Conservation (phyloP, 2,113 vertebrate species). For the Elgaria multicarinata region DNA sequence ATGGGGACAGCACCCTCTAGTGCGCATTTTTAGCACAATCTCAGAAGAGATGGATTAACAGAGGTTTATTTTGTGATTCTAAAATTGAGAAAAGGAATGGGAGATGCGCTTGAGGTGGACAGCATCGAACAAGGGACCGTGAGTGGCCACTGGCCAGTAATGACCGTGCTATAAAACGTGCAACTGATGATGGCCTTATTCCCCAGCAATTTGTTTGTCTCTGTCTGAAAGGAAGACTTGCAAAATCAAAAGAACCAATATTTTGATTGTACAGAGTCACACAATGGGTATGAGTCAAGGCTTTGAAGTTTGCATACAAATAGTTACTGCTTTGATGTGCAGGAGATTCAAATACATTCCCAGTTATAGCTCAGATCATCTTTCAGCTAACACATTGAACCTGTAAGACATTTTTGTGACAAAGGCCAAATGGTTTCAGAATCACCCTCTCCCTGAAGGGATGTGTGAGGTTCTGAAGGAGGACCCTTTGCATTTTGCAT, state of each 20-base stretch:
- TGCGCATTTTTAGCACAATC: too few relatives aligned
- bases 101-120: too few relatives aligned
- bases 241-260: background rate
- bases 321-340: conserved; percentile 4
- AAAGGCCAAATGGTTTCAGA: background rate
- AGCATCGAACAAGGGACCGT: too few relatives aligned
- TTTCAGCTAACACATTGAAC: background rate
- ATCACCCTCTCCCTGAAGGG: background rate
- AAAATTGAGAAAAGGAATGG: too few relatives aligned
- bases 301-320: conserved; percentile 13
- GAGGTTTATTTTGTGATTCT: too few relatives aligned
- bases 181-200: background rate
- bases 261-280: background rate
- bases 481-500: too few relatives aligned
- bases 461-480: background rate
- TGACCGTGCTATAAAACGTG: too few relatives aligned
- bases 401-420: background rate
- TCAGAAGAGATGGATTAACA: too few relatives aligned
- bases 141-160: too few relatives aligned
- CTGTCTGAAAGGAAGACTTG: conserved; percentile 1
- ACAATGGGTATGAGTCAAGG: background rate
- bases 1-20: background rate
- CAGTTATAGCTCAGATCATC: background rate
- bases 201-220: background rate
- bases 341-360: background rate